phyloP scores from a whole-genome alignment of 2,113 vertebrate genomes.

The Litocranius walleri region DNA sequence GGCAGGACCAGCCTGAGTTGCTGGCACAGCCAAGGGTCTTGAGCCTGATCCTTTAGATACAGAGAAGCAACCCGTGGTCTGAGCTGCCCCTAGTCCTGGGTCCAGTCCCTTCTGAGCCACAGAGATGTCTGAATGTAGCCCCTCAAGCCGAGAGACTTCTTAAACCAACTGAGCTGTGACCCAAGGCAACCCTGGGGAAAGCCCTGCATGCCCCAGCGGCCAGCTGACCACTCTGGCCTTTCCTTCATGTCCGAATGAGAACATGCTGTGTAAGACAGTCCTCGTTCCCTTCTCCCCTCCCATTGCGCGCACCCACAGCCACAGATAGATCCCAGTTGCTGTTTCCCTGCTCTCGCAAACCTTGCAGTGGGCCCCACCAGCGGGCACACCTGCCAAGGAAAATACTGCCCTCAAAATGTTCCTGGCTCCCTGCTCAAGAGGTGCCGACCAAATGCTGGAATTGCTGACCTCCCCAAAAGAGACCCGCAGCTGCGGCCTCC shows the following conservation, averaged over 20 bases:
- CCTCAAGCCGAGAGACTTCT: neutral
- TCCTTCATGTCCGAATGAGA: constrained; percentile 33
- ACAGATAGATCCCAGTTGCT: constrained; percentile 70
- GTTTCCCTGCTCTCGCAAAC: neutral
- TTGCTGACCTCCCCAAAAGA: constrained; percentile 63
- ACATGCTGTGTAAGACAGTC: constrained; percentile 54
- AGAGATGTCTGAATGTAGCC: neutral
- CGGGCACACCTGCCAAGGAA: constrained; percentile 69
- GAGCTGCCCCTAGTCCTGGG: accelerated
- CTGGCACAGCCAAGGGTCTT: neutral
- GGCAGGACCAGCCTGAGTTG: neutral
- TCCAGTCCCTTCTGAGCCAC: neutral
- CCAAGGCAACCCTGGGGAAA: neutral
- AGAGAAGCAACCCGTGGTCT: neutral
- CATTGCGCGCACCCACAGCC: constrained; percentile 47
- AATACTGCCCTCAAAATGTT: constrained; percentile 60
- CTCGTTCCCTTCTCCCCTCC: constrained; percentile 1
- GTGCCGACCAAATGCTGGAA: constrained; percentile 6
- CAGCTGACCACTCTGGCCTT: neutral
- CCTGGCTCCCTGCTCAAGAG: constrained; percentile 45
- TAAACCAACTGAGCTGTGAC: neutral
- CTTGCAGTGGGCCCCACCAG: constrained; percentile 59
- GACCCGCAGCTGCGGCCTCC: constrained; percentile 35
- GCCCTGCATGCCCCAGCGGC: neutral
- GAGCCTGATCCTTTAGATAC: neutral